Conservation (phyloP, 1,140 invertebrate species). For the Elymnias hypermnestra region DNA sequence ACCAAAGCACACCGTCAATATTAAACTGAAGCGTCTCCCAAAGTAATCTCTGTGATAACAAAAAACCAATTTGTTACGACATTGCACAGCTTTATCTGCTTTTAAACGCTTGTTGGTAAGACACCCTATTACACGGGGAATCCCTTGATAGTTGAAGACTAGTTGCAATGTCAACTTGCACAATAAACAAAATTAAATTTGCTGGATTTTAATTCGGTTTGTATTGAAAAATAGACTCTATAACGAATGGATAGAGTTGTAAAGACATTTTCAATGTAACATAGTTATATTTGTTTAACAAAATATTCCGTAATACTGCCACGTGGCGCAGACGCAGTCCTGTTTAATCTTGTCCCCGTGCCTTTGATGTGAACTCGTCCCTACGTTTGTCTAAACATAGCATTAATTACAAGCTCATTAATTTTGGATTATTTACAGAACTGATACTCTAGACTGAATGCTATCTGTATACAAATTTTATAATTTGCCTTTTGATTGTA, state of each 20-base stretch:
- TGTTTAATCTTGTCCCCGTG: constrained; percentile 54
- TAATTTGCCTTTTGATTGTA: neutral
- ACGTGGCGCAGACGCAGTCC: constrained; percentile 63
- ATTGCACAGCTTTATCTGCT: constrained; percentile 44
- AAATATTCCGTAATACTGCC: constrained; percentile 44
- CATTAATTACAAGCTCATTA: constrained; percentile 68
- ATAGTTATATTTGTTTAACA: constrained; percentile 21
- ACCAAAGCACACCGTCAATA: neutral
- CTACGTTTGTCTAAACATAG: constrained; percentile 60
- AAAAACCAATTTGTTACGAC: constrained; percentile 35
- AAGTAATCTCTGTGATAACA: constrained; percentile 24
- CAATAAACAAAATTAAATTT: constrained; percentile 29
- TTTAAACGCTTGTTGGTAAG: constrained; percentile 45
- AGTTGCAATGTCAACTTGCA: constrained; percentile 61
- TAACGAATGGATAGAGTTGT: neutral
- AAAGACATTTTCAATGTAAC: neutral
- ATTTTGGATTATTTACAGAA: constrained; percentile 63
- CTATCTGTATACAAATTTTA: neutral
- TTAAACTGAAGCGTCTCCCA: neutral
- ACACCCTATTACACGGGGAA: constrained; percentile 58
- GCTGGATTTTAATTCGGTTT: neutral
- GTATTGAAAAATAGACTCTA: constrained; percentile 23
- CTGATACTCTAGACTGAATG: constrained; percentile 19
- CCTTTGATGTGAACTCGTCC: constrained; percentile 58
- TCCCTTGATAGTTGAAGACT: constrained; percentile 65